Conservation (phyloP, 1,140 invertebrate genomes). For the Thereuonema tuberculata region DNA sequence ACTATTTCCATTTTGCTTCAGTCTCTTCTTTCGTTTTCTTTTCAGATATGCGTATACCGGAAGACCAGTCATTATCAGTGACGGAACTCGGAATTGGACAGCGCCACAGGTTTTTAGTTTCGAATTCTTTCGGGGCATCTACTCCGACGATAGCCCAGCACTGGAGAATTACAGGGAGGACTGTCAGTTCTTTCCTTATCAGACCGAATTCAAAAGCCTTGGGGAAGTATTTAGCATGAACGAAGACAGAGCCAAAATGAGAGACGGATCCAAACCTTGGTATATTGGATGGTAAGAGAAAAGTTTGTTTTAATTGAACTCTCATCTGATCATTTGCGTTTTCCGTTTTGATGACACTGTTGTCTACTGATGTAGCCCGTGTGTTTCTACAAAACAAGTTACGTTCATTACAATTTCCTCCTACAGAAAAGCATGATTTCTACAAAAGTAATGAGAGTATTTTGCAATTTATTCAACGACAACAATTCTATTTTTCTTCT, state of each 20-base stretch:
- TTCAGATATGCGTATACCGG: slow-evolving; percentile 49
- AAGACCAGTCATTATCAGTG: slow-evolving; percentile 66
- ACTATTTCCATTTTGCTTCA: neutral
- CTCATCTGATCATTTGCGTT: too few relatives aligned
- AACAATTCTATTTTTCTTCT: too few relatives aligned
- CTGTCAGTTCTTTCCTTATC: slow-evolving; percentile 86
- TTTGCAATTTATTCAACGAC: too few relatives aligned
- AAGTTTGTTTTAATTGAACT: too few relatives aligned
- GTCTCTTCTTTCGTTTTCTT: neutral
- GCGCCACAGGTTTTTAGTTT: slow-evolving; percentile 53
- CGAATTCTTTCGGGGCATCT: slow-evolving; percentile 63
- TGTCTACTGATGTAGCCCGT: too few relatives aligned
- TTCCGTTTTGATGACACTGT: too few relatives aligned
- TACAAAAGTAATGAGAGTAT: too few relatives aligned
- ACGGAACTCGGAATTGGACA: slow-evolving; percentile 62
- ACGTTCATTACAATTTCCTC: too few relatives aligned
- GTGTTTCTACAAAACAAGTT: too few relatives aligned
- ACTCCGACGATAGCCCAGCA: slow-evolving; percentile 31
- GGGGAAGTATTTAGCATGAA: slow-evolving; percentile 57
- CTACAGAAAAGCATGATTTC: too few relatives aligned
- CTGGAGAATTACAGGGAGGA: slow-evolving; percentile 32
- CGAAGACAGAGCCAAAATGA: slow-evolving; percentile 43
- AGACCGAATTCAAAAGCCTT: slow-evolving; percentile 63
- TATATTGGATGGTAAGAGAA: slow-evolving; percentile 88
- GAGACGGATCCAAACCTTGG: slow-evolving; percentile 53